Base-by-base conservation (phyloP, 2,888 invertebrate genomes). In the Watsonalla binaria region DNA sequence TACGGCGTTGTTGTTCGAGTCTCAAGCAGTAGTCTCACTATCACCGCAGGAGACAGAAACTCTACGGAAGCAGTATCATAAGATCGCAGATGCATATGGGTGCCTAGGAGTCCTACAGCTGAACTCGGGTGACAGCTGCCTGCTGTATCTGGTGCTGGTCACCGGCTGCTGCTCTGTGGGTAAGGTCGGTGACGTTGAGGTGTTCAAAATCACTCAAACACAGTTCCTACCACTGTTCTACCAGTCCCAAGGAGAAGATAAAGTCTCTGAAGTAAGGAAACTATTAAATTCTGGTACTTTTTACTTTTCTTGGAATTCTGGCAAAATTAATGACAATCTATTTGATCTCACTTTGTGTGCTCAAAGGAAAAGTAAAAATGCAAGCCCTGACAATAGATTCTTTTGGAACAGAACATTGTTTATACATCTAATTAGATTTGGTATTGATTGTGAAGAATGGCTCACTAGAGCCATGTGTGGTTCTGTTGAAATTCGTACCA, bases 331-430 rank as follows among this genome's bases (percentile, higher is more conserved):
- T 66, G 82, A 84, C 52, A 85, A 81, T 68, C 92, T 94, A 50
- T 94, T 98, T 77, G 99, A 99, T 91, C 93, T 99, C 57, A 99
- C 98, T 11, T 88, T 99, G 54, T 98, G 98, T 84, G 96, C 97
- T 52, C 99, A 99, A 90, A 93, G 97, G 66, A 93, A 96, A 71
- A 93, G 94, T 63, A 95, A 95, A 78, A 96, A 96, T 8, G 93
- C 92, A 13, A 92, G 92, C 65, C 95, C 98, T 48, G 99, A 99
- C 86, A 97, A 98, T 76, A 93, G 99, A 77, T 99, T 99, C 84
- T 99, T 99, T 82, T 99, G 99, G 99, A 99, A 99, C 84, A 94
- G 98, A 70, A 98, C 97, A 92, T 92, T 99, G 62, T 97, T 98
- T 80, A 96, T 98, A 60, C 98, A 98, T 86, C 92, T 99, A 65